Conservation (phyloP, 2,888 invertebrate species). For the Cheiracanthium punctorium region DNA sequence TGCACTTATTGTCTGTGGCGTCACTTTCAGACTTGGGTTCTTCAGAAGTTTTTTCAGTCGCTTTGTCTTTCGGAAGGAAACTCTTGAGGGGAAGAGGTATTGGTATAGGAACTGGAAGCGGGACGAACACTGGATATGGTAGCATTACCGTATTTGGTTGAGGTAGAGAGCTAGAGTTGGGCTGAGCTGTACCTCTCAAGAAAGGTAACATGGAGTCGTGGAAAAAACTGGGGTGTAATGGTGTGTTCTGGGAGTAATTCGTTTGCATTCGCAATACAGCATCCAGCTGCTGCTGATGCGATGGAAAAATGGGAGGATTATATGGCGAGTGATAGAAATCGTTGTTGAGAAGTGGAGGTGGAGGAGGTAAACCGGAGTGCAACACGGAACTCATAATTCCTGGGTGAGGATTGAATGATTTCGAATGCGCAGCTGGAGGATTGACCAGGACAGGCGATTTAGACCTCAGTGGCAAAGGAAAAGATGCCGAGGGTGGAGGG, state of each 20-base stretch:
- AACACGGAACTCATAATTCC: conserved; percentile 25
- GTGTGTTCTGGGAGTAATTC: conserved; percentile 24
- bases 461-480: conserved; percentile 13
- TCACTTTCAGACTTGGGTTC: not conserved
- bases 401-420: conserved; percentile 28
- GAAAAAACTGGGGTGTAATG: conserved; percentile 33
- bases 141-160: conserved; percentile 87
- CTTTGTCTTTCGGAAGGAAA: conserved; percentile 33
- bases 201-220: conserved; percentile 47
- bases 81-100: conserved; percentile 84
- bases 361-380: conserved; percentile 47
- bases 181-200: conserved; percentile 31
- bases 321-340: conserved; percentile 43
- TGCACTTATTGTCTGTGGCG: not conserved
- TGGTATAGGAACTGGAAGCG: conserved; percentile 85
- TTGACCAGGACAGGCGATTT: conserved; percentile 19
- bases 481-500: conserved; percentile 1
- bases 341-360: conserved; percentile 49
- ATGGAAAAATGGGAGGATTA: conserved; percentile 33
- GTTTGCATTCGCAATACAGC: conserved; percentile 73
- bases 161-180: conserved; percentile 67
- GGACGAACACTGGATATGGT: conserved; percentile 84
- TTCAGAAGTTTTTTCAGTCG: not conserved
- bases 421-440: conserved; percentile 48
- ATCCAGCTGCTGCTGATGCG: conserved; percentile 74